A percentile compares a stretch with the other conserved stretches of the same genome.
phyloP scores from a whole-genome alignment of 2,888 invertebrate species.

The Nemapogon koenigi region DNA sequence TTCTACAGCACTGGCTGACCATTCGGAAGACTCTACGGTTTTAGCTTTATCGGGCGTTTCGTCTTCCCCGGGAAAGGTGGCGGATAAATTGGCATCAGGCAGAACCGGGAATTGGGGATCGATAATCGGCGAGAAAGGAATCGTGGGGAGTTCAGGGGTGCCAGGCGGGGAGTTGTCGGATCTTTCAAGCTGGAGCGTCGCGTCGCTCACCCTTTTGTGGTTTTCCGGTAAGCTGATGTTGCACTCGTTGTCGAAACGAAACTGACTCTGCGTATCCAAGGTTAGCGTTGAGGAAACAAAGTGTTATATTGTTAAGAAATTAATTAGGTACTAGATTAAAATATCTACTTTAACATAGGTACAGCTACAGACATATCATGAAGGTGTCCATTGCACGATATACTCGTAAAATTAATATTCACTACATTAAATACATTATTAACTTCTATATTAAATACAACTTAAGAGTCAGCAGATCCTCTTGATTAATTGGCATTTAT shows the following conservation, averaged over 20 bases:
- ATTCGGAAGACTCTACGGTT: conserved; percentile 8
- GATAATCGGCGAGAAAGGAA: conserved; percentile 20
- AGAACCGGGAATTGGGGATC: conserved; percentile 6
- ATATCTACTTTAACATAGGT: no score
- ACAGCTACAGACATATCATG: no score
- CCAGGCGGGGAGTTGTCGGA: conserved; percentile 21
- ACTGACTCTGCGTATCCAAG: conserved; percentile 86
- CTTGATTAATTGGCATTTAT: no score
- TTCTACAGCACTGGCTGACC: conserved; percentile 23
- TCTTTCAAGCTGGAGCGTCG: conserved; percentile 49
- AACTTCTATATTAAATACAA: no score
- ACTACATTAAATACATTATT: no score
- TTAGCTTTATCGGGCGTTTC: conserved; percentile 37
- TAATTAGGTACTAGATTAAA: no score
- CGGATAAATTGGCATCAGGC: conserved; percentile 5
- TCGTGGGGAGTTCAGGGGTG: conserved; percentile 23
- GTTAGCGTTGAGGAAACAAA: conserved; percentile 39
- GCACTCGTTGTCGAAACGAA: conserved; percentile 99
- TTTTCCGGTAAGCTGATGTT: conserved; percentile 96
- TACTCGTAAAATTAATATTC: no score
- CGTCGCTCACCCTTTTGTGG: conserved; percentile 94
- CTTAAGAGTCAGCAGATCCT: no score
- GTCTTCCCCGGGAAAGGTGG: conserved; percentile 19
- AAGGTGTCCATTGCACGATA: no score
- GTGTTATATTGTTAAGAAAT: background rate